Evolutionary conservation across 2,888 invertebrate genomes (phyloP).

Genomic region (Oligia latruncula): DNA sequence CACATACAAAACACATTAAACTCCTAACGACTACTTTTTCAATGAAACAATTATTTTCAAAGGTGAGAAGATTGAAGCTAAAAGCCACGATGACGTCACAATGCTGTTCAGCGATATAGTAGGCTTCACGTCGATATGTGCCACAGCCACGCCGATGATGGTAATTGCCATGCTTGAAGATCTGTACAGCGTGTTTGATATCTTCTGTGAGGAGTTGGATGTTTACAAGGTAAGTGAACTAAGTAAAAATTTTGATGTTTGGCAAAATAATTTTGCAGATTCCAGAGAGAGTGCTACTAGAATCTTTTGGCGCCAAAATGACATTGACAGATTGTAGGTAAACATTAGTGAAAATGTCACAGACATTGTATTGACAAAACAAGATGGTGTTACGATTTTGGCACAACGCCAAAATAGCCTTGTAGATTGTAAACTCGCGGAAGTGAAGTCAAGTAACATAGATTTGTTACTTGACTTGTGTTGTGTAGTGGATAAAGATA

Average conservation of each 20-base stretch:
- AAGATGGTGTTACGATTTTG: not conserved
- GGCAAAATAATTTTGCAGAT: not conserved
- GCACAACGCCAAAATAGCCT: not conserved
- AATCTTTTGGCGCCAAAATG: not conserved
- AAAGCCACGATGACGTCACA: constrained; percentile 97
- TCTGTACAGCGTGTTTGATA: constrained; percentile 97
- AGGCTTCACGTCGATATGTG: constrained; percentile 98
- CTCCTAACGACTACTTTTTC: not conserved
- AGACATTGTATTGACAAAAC: not conserved
- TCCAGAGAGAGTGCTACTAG: not conserved
- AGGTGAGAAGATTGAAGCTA: constrained; percentile 97
- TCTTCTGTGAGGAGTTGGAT: constrained; percentile 97
- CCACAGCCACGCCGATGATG: constrained; percentile 98
- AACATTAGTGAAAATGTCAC: not conserved
- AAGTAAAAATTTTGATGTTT: not conserved
- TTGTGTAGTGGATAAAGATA: not conserved
- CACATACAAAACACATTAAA: no score
- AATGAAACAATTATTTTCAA: constrained; percentile 9
- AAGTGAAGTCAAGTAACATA: not conserved
- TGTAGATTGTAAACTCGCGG: not conserved
- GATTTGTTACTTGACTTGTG: no score
- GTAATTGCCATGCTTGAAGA: constrained; percentile 98
- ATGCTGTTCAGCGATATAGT: constrained; percentile 99
- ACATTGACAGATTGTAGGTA: not conserved
- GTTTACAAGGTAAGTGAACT: constrained; percentile 95